Conservation (phyloP, 2,888 invertebrate species). For the Caenorhabditis virilis region DNA sequence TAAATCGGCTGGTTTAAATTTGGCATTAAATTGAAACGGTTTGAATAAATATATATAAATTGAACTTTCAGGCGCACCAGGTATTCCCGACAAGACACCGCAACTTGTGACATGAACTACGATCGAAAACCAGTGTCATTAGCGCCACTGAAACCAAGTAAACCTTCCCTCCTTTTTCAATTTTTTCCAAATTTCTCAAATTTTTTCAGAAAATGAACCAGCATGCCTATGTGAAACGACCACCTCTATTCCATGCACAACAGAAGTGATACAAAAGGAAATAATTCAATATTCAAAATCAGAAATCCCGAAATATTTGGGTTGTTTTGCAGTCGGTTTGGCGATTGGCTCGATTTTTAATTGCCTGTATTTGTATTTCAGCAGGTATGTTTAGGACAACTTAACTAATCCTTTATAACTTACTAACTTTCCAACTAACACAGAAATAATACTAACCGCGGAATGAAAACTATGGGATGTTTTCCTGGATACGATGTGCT, state of each 20-base stretch:
- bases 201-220: slow-evolving; percentile 2
- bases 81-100: slow-evolving; percentile 27
- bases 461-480: too few relatives aligned
- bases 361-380: slow-evolving; percentile 24
- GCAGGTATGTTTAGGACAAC: slow-evolving; percentile 26
- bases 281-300: slow-evolving; percentile 10
- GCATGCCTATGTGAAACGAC: slow-evolving; percentile 23
- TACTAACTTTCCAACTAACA: too few relatives aligned
- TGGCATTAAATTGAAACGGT: not conserved
- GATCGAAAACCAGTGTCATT: slow-evolving; percentile 13
- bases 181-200: slow-evolving; percentile 7
- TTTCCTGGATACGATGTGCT: too few relatives aligned
- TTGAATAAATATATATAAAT: not conserved
- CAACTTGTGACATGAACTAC: slow-evolving; percentile 18
- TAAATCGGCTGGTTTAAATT: not conserved
- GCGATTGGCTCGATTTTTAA: slow-evolving; percentile 32
- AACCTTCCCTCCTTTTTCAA: slow-evolving; percentile 12
- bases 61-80: slow-evolving; percentile 1
- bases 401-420: too few relatives aligned
- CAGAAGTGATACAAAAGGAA: slow-evolving; percentile 47
- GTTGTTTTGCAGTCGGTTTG: slow-evolving; percentile 29
- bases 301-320: slow-evolving; percentile 24
- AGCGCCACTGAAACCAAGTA: slow-evolving; percentile 11
- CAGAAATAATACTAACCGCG: too few relatives aligned
- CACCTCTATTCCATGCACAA: slow-evolving; percentile 23